These are phyloP conservation scores for Philaethria dido DNA, from an alignment of 2,888 invertebrate species.

Conservation along the genomic window DNA sequence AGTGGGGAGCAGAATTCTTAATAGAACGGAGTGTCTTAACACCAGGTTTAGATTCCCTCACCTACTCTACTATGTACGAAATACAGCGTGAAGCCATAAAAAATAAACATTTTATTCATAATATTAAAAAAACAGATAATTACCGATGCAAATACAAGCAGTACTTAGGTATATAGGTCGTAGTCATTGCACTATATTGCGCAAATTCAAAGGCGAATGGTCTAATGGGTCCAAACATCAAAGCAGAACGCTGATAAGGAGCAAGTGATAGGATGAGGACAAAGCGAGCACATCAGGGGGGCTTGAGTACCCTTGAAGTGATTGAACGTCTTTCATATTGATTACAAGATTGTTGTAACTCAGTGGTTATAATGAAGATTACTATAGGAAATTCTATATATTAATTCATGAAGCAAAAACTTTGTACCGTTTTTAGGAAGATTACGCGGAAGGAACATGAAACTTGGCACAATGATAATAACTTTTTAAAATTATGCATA, in stretches of 20 bases:
- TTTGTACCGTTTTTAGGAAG: too few relatives aligned
- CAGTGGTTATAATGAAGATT: neutral
- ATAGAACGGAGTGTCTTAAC: too few relatives aligned
- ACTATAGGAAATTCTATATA: too few relatives aligned
- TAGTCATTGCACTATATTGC: neutral
- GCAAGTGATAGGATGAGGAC: constrained; percentile 16
- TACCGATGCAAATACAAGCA: neutral
- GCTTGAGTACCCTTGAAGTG: constrained; percentile 12
- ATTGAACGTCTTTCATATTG: constrained; percentile 15
- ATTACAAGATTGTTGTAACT: constrained; percentile 7
- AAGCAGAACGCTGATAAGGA: constrained; percentile 26
- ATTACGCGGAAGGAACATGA: too few relatives aligned
- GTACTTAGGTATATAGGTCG: neutral
- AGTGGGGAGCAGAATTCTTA: too few relatives aligned
- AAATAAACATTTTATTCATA: neutral
- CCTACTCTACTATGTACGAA: too few relatives aligned
- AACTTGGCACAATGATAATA: too few relatives aligned
- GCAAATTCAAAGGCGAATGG: constrained; percentile 12
- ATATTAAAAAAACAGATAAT: neutral
- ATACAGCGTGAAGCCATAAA: too few relatives aligned
- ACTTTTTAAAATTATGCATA: too few relatives aligned
- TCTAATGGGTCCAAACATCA: constrained; percentile 28
- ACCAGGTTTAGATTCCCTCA: too few relatives aligned
- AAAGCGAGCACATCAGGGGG: constrained; percentile 17
- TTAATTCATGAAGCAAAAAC: too few relatives aligned